Base-by-base conservation (phyloP, 2,888 invertebrate genomes). In the Bellardia pandia region DNA sequence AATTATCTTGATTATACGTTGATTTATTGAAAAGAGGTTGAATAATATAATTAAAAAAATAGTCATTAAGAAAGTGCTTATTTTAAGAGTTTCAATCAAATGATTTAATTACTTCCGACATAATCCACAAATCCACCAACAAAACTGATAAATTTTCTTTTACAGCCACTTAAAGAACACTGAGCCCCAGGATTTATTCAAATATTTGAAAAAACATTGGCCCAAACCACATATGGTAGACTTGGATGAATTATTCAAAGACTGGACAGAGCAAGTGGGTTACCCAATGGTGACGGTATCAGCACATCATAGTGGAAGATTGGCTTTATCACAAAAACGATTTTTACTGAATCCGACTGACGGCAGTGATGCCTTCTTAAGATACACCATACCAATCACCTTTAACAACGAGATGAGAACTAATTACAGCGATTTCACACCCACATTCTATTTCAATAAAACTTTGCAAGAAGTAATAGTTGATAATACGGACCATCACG, bases 211-310 rank as follows among this genome's bases (percentile, higher is more conserved):
- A 87, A 14, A 62, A 0, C 75, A 90, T 60, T 90, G 92, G 83
- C 94, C 92, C 0, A 90, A n/a, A 0, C 6, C 91, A 0, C 86
- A 83, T 13, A 37, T 82, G 0, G 92, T 94, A 1, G 90, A 94
- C 33, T 87, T 92, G 37, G 82, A 88, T 42, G 62, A 89, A 9
- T 91, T 93, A 16, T 90, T 93, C 16, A 93, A 94, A 86, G 95
- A 95, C 4, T 97, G 96, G 96, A 95, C 96, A 14, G 94, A 94
- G 64, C 95, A 96, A 89, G 93, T 95, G 9, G 96, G 96, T 0
- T 96, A 95, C 89, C 96, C 96, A 0, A 94, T 96, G 2, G 92
- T 96, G 0, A 94, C 92, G 0, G 95, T 96, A 2, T 89, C 72
- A 1, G 45, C 88, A 0, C 69, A 45, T 0, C 4, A 45, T 3